Percentiles rank a stretch among this genome's conserved stretches.
Evolutionary conservation across 1,140 invertebrate species (phyloP).

Genomic region (Samia ricini): DNA sequence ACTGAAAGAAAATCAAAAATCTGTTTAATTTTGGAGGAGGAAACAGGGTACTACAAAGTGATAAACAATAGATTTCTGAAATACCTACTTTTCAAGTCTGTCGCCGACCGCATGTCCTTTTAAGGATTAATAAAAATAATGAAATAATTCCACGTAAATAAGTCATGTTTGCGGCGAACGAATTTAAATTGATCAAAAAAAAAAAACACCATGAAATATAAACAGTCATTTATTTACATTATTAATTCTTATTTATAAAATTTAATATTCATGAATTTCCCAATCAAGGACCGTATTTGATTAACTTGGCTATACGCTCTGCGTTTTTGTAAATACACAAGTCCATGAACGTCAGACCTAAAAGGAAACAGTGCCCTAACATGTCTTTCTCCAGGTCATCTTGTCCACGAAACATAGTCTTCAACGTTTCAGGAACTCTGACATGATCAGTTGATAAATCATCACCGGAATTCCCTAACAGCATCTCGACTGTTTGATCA

Average conservation of each 20-base stretch:
- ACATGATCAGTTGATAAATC: conserved; percentile 32
- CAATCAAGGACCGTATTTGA: conserved; percentile 30
- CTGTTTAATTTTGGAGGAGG: no score
- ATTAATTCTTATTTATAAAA: neutral
- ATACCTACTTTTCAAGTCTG: no score
- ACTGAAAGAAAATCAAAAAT: no score
- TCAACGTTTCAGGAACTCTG: conserved; percentile 35
- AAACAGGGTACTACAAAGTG: no score
- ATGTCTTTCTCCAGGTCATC: conserved; percentile 65
- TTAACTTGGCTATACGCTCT: conserved; percentile 48
- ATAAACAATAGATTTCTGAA: no score
- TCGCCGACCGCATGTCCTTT: no score
- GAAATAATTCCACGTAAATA: no score
- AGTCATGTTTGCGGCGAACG: no score
- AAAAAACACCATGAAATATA: no score
- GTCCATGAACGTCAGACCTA: conserved; percentile 72
- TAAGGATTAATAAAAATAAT: no score
- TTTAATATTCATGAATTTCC: neutral
- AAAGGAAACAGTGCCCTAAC: conserved; percentile 61
- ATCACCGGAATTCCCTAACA: conserved; percentile 34
- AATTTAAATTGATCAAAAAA: no score
- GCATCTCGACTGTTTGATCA: conserved; percentile 59
- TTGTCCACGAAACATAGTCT: conserved; percentile 44
- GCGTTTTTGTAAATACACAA: conserved; percentile 66
- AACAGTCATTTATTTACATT: neutral